phyloP scores from a whole-genome alignment of 1,140 invertebrate species.

The Doryteuthis pealeii region DNA sequence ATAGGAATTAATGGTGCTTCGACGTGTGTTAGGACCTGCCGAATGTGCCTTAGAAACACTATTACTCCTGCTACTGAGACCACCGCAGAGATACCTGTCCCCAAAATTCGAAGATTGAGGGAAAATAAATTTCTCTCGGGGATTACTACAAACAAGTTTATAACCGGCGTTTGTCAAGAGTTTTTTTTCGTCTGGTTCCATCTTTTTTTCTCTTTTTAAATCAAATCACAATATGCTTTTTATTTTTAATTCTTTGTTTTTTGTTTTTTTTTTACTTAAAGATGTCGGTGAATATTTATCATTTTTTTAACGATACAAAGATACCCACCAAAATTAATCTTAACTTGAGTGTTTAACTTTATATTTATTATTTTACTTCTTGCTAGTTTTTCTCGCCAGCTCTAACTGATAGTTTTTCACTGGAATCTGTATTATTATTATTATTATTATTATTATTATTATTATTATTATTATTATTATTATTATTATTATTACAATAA shows the following conservation, averaged over 20 bases:
- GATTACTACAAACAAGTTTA: not conserved
- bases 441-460: too few species aligned
- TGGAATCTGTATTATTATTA: too few species aligned
- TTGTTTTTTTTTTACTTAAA: not conserved
- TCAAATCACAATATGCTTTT: not conserved
- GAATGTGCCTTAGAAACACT: not conserved
- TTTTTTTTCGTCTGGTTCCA: not conserved
- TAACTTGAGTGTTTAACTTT: not conserved
- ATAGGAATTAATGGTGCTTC: conserved; percentile 51
- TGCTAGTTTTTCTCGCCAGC: too few species aligned
- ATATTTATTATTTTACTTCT: not conserved
- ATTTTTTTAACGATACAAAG: not conserved
- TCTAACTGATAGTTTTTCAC: too few species aligned
- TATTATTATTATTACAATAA: too few species aligned
- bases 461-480: too few species aligned
- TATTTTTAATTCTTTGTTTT: not conserved
- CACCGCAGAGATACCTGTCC: not conserved
- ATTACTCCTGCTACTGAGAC: not conserved
- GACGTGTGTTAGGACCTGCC: conserved; percentile 7
- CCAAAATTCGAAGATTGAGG: not conserved
- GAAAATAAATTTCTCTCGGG: not conserved
- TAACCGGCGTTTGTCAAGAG: not conserved
- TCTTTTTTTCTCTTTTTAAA: not conserved
- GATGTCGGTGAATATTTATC: not conserved
- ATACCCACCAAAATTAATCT: not conserved